Evolutionary conservation across 2,113 vertebrate genomes (phyloP).

Genomic region (Alethe diademata): DNA sequence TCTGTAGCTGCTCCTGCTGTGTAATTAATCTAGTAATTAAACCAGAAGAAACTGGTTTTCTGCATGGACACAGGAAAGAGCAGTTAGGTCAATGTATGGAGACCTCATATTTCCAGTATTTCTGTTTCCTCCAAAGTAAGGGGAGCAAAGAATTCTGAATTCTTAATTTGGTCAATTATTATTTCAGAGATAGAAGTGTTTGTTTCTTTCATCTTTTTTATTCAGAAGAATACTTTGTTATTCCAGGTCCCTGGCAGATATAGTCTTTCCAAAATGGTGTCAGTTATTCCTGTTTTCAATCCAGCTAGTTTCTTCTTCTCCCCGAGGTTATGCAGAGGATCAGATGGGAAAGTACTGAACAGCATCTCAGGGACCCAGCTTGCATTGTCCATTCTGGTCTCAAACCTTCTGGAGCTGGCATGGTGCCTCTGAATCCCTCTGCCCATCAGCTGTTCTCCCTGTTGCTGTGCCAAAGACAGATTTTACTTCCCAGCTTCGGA

Average conservation of each 20-base stretch:
- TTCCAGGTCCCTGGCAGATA: background rate
- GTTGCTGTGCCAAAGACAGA: background rate
- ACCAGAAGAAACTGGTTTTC: background rate
- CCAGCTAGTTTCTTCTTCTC: slow-evolving; percentile 2
- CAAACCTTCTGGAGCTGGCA: slow-evolving; percentile 32
- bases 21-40: background rate
- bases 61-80: background rate
- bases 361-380: background rate
- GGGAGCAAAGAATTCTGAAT: background rate
- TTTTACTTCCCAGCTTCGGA: background rate
- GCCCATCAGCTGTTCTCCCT: slow-evolving; percentile 13
- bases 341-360: background rate
- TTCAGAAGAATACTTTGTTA: background rate
- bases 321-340: slow-evolving; percentile 29
- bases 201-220: background rate
- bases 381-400: background rate
- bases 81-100: background rate
- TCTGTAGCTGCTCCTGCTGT: background rate
- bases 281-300: background rate
- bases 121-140: background rate
- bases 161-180: background rate
- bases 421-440: background rate
- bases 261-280: background rate
- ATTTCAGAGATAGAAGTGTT: background rate
- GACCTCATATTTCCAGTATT: background rate